Conservation (phyloP, 2,888 invertebrate genomes). For the Corythucha ciliata region DNA sequence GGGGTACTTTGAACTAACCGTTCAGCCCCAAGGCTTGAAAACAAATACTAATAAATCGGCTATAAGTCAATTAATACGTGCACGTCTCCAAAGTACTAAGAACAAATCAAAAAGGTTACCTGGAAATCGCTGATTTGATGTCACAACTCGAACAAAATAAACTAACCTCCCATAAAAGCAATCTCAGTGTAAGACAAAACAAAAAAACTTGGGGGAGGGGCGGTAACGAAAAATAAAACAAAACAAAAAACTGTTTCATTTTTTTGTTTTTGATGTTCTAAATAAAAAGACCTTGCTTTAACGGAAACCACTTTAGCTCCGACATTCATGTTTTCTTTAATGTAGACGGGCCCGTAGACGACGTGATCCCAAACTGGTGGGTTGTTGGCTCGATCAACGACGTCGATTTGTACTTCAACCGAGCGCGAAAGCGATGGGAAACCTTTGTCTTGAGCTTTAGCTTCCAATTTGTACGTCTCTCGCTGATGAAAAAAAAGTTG, state of each 20-base stretch:
- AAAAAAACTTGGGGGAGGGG: no score
- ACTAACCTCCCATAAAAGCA: no score
- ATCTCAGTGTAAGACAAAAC: no score
- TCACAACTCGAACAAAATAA: no score
- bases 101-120: no score
- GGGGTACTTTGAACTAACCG: no score
- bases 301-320: constrained; percentile 96
- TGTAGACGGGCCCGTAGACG: constrained; percentile 93
- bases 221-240: constrained; percentile 29
- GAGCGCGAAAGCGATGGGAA: constrained; percentile 88
- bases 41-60: no score
- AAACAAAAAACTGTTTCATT: constrained; percentile 24
- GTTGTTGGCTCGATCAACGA: constrained; percentile 96
- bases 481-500: constrained; percentile 51
- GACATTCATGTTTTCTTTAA: constrained; percentile 95
- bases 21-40: no score
- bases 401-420: constrained; percentile 97
- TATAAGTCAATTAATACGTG: no score
- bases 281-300: constrained; percentile 79
- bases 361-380: constrained; percentile 94
- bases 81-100: no score
- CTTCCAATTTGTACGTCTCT: constrained; percentile 96
- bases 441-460: constrained; percentile 97
- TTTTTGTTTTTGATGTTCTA: constrained; percentile 8
- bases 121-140: no score